phyloP scores from a whole-genome alignment of 2,888 invertebrate genomes.

The Erebia aethiops region DNA sequence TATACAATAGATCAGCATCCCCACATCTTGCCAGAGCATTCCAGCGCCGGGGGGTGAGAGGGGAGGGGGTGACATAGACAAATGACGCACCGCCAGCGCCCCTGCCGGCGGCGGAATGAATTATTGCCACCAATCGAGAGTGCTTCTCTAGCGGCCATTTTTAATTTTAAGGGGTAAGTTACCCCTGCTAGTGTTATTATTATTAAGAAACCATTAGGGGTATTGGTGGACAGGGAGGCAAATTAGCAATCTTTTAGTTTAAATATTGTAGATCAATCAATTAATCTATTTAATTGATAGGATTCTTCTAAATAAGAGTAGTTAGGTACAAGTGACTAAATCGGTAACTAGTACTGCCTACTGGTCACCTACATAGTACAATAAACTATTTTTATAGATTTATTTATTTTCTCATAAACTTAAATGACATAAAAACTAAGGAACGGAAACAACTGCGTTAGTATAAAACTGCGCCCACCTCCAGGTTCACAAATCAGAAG shows the following conservation, averaged over 20 bases:
- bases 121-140: conserved; percentile 79
- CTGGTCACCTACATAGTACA: no score
- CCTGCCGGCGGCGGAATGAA: conserved; percentile 75
- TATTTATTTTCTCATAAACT: no score
- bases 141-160: conserved; percentile 77
- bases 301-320: neutral
- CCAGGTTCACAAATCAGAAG: no score
- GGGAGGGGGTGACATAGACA: conserved; percentile 73
- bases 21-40: conserved; percentile 70
- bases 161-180: conserved; percentile 80
- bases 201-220: conserved; percentile 51
- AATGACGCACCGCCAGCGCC: conserved; percentile 70
- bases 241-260: conserved; percentile 20
- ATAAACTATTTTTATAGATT: no score
- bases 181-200: conserved; percentile 64
- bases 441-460: no score
- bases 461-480: no score
- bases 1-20: conserved; percentile 44
- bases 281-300: neutral
- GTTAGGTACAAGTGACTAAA: no score
- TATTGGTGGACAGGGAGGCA: conserved; percentile 19
- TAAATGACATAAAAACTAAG: no score
- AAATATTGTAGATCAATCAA: neutral
- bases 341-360: no score
- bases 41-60: conserved; percentile 54